phyloP scores from a whole-genome alignment of 2,888 invertebrate species.

The Caenorhabditis sulstoni region DNA sequence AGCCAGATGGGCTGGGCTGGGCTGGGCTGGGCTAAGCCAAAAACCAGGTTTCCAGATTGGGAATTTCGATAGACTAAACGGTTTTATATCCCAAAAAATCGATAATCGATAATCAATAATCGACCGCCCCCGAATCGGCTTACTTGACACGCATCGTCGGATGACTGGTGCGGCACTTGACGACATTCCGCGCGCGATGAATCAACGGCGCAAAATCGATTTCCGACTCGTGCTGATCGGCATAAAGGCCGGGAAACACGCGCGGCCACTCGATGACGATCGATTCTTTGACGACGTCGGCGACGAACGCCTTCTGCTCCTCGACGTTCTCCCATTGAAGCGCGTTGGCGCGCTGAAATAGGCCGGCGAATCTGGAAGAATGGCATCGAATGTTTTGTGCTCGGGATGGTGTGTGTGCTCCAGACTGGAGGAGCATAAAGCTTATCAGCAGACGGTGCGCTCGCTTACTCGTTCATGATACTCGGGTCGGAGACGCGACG shows the following conservation, averaged over 20 bases:
- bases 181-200: conserved; percentile 73
- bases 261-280: conserved; percentile 73
- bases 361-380: conserved; percentile 34
- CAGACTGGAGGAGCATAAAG: conserved; percentile 9
- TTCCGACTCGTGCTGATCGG: conserved; percentile 55
- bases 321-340: conserved; percentile 25
- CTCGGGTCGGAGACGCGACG: conserved; percentile 47
- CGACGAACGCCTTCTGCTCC: conserved; percentile 30
- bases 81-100: too few species aligned
- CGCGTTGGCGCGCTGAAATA: conserved; percentile 32
- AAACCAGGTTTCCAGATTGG: too few species aligned
- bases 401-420: too few species aligned
- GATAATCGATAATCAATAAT: too few species aligned
- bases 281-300: conserved; percentile 55
- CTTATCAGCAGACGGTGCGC: not conserved
- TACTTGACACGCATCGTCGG: conserved; percentile 76
- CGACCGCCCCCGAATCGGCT: conserved; percentile 2
- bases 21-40: too few species aligned
- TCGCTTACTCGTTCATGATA: conserved; percentile 60
- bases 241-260: conserved; percentile 55
- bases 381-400: too few species aligned
- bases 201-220: conserved; percentile 73
- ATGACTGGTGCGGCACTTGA: conserved; percentile 73
- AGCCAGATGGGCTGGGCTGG: too few species aligned
- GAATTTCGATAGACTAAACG: too few species aligned